Percentiles rank a stretch among this genome's conserved stretches.
Conservation (phyloP, 2,888 invertebrate species). For the Capitulum mitella region DNA sequence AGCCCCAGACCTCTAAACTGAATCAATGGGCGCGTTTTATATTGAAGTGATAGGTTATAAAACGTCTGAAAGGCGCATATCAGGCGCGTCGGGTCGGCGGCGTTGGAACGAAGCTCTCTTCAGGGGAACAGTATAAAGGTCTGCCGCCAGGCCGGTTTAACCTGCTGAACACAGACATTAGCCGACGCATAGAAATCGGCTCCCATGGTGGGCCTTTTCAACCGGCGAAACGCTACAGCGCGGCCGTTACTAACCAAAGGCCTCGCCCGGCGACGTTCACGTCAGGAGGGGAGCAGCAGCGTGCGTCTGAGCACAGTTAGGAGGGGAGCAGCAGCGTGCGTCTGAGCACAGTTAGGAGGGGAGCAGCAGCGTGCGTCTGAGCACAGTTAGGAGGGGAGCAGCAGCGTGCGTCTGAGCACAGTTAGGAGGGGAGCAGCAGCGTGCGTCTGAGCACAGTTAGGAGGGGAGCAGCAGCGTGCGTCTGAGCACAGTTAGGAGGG, state of each 20-base stretch:
- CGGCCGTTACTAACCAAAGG: neutral
- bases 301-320: neutral
- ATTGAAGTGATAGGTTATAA: slow-evolving; percentile 23
- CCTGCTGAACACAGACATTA: slow-evolving; percentile 20
- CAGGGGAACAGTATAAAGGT: neutral
- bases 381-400: too few species aligned
- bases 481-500: too few species aligned
- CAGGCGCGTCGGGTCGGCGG: neutral
- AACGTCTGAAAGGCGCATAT: neutral
- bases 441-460: too few species aligned
- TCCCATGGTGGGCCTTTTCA: slow-evolving; percentile 24
- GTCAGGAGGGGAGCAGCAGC: neutral
- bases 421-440: too few species aligned
- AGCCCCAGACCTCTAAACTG: neutral
- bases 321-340: neutral
- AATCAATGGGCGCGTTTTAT: slow-evolving; percentile 9
- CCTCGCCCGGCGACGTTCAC: neutral
- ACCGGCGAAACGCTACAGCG: neutral
- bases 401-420: too few species aligned
- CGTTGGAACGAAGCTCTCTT: neutral
- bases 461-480: too few species aligned
- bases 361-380: neutral
- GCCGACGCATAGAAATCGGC: neutral
- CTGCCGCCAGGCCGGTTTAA: neutral
- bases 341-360: neutral